Evolutionary conservation across 2,888 invertebrate genomes (phyloP).

Genomic region (Malthinus flaveolus): DNA sequence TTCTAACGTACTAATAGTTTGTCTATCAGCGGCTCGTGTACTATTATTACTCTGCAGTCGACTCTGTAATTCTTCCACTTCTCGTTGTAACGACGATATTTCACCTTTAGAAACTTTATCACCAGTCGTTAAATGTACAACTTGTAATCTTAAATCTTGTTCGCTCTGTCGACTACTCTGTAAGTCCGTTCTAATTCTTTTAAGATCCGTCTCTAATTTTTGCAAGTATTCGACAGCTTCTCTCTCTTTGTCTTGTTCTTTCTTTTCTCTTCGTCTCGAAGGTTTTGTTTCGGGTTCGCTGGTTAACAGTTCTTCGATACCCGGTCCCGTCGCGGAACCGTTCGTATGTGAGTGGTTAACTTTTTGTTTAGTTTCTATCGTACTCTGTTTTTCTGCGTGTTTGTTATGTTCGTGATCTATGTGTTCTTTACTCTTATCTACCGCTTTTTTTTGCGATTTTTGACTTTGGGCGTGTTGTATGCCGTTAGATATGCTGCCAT

Average conservation of each 20-base stretch:
- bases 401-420: conserved; percentile 28
- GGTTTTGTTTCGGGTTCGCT: conserved; percentile 32
- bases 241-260: conserved; percentile 55
- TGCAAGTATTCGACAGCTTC: conserved; percentile 57
- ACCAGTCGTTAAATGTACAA: conserved; percentile 63
- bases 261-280: conserved; percentile 47
- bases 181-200: conserved; percentile 72
- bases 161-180: conserved; percentile 71
- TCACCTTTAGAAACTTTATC: conserved; percentile 74
- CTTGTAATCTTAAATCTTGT: conserved; percentile 72
- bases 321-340: conserved; percentile 44
- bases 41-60: conserved; percentile 75
- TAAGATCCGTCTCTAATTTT: conserved; percentile 74
- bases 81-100: conserved; percentile 77
- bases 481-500: conserved; percentile 48
- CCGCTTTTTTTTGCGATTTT: conserved; percentile 60
- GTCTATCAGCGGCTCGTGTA: conserved; percentile 77
- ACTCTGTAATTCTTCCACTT: conserved; percentile 85
- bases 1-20: conserved; percentile 75
- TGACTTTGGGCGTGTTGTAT: conserved; percentile 32
- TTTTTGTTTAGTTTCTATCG: conserved; percentile 30
- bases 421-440: conserved; percentile 56
- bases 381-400: conserved; percentile 36
- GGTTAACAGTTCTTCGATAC: conserved; percentile 33
- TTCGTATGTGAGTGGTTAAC: conserved; percentile 47